These are phyloP conservation scores for Paramormyrops kingsleyae DNA, from an alignment of 2,113 vertebrate species.

Conservation along the genomic window DNA sequence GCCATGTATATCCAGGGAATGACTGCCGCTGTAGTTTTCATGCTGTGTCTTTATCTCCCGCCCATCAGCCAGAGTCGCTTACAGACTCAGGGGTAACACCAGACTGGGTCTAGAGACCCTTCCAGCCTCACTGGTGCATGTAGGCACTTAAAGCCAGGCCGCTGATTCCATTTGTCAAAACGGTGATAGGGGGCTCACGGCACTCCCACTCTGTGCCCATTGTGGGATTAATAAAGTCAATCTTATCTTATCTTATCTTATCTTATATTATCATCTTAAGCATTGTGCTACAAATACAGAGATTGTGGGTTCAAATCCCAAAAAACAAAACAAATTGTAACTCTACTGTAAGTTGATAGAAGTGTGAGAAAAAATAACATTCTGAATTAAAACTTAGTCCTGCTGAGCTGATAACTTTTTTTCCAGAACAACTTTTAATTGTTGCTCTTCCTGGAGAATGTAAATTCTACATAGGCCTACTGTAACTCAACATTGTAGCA, in stretches of 20 bases:
- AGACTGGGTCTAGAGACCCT: neutral
- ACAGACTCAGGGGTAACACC: neutral
- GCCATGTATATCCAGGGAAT: neutral
- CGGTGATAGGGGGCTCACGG: neutral
- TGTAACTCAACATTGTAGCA: neutral
- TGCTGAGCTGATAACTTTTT: neutral
- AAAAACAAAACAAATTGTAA: neutral
- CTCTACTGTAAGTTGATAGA: neutral
- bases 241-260: too few species aligned
- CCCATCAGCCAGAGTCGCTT: neutral
- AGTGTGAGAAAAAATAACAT: neutral
- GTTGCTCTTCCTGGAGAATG: neutral
- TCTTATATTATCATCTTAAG: too few species aligned
- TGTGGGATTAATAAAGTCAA: too few species aligned
- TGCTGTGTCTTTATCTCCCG: neutral
- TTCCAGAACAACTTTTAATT: neutral
- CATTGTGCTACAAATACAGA: neutral
- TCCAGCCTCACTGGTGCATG: neutral
- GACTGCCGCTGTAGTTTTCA: neutral
- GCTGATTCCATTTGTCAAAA: neutral
- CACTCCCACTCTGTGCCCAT: neutral
- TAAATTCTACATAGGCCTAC: neutral
- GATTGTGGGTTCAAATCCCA: neutral
- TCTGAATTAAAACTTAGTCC: neutral
- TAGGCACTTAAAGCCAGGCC: neutral